These are phyloP conservation scores for Capitulum mitella DNA, from an alignment of 2,888 invertebrate species.

Conservation along the genomic window DNA sequence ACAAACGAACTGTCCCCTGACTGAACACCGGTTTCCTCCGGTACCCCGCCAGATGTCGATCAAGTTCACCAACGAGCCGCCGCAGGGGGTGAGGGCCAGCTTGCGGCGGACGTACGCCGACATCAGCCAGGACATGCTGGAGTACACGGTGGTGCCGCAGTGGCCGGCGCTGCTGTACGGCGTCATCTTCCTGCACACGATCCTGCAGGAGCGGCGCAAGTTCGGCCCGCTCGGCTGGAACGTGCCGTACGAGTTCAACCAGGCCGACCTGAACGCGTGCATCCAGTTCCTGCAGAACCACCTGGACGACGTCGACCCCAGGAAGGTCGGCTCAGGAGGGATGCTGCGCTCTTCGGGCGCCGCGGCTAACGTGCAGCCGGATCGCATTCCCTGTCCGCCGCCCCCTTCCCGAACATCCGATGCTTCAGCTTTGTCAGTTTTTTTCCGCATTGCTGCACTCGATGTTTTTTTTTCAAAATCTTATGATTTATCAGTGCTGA, in stretches of 20 bases:
- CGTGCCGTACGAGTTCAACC: constrained; percentile 92
- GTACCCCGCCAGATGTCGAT: constrained; percentile 85
- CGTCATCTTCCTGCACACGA: constrained; percentile 89
- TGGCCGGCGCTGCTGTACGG: constrained; percentile 92
- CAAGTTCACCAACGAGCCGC: constrained; percentile 96
- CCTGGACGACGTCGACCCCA: constrained; percentile 92
- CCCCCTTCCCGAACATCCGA: too few species aligned
- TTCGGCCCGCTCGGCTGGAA: constrained; percentile 97
- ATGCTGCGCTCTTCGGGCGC: too few species aligned
- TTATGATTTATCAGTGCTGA: too few species aligned
- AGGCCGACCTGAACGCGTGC: constrained; percentile 90
- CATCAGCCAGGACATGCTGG: constrained; percentile 82
- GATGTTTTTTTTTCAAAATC: too few species aligned
- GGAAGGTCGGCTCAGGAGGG: constrained; percentile 66
- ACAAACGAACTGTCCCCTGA: too few species aligned
- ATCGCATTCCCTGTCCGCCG: too few species aligned
- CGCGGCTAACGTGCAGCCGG: too few species aligned
- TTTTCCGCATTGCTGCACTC: too few species aligned
- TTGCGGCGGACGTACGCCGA: constrained; percentile 87
- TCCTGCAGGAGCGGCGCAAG: constrained; percentile 80
- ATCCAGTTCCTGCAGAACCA: constrained; percentile 95
- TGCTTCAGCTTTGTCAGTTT: too few species aligned
- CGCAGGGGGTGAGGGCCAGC: constrained; percentile 88
- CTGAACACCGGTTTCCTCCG: too few species aligned
- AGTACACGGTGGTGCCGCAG: constrained; percentile 80